Conservation (phyloP, 53 echinoderm and acorn worm species). For the Echinarachnius parma region DNA sequence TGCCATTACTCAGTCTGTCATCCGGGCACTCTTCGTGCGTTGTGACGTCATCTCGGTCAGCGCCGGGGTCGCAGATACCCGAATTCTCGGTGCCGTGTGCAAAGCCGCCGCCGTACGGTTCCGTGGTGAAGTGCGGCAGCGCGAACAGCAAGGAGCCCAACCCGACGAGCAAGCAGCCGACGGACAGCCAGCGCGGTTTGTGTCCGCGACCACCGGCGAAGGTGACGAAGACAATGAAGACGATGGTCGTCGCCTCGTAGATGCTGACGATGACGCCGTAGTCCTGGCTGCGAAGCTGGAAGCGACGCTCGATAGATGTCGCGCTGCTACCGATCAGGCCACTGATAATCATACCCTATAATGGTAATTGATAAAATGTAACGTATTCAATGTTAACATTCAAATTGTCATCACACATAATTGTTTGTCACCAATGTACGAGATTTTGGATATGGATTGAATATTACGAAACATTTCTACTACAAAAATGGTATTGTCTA, state of each 20-base stretch:
- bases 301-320: conserved; percentile 78
- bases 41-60: not conserved
- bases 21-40: conserved; percentile 5
- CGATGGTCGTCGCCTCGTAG: conserved; percentile 57
- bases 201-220: conserved; percentile 76
- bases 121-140: conserved; percentile 75
- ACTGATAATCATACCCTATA: conserved; percentile 72
- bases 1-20: not conserved
- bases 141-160: conserved; percentile 59
- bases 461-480: too few species aligned
- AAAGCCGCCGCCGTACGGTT: conserved; percentile 46
- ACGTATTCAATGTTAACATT: too few species aligned
- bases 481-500: too few species aligned
- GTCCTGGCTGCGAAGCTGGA: conserved; percentile 68
- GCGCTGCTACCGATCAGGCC: conserved; percentile 61
- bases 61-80: conserved; percentile 13
- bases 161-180: conserved; percentile 57
- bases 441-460: too few species aligned
- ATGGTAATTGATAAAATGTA: too few species aligned
- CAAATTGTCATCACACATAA: too few species aligned
- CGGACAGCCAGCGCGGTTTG: conserved; percentile 67
- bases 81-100: conserved; percentile 12
- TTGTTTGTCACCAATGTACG: too few species aligned
- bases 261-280: conserved; percentile 69
- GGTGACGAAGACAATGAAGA: conserved; percentile 70